These are phyloP conservation scores for Orthonyx spaldingii DNA, from an alignment of 2,113 vertebrate genomes.

Conservation along the genomic window DNA sequence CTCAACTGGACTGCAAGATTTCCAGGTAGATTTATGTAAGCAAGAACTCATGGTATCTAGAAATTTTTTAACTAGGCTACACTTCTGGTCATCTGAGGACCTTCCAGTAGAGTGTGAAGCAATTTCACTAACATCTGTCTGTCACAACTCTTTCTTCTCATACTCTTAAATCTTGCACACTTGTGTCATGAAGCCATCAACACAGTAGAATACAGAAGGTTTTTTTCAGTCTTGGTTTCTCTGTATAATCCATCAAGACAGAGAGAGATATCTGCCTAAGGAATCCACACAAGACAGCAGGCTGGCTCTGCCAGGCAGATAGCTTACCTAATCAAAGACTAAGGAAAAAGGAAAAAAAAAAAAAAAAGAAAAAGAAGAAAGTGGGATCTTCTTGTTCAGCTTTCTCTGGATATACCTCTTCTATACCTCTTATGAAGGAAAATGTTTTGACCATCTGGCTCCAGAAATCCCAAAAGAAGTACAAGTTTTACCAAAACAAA, in stretches of 20 bases:
- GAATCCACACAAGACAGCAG: neutral
- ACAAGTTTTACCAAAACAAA: neutral
- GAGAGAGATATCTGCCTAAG: neutral
- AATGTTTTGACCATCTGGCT: neutral
- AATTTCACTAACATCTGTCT: neutral
- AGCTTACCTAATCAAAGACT: neutral
- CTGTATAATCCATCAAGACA: neutral
- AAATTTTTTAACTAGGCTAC: neutral
- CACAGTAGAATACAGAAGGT: rapidly evolving
- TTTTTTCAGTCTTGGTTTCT: neutral
- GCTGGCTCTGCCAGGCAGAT: neutral
- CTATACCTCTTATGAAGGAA: neutral
- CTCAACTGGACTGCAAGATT: neutral
- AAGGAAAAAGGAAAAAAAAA: too few relatives aligned
- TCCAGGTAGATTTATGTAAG: neutral
- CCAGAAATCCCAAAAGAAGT: neutral
- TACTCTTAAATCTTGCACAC: neutral
- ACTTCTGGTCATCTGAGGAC: neutral
- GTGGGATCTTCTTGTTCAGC: neutral
- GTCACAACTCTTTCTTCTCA: neutral
- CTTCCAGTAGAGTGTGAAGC: neutral
- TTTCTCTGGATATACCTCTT: neutral
- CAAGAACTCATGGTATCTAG: neutral
- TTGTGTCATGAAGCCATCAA: neutral
- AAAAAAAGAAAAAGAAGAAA: neutral